phyloP scores from a whole-genome alignment of 2,797 vertebrate species.

The Cyclura pinguis region DNA sequence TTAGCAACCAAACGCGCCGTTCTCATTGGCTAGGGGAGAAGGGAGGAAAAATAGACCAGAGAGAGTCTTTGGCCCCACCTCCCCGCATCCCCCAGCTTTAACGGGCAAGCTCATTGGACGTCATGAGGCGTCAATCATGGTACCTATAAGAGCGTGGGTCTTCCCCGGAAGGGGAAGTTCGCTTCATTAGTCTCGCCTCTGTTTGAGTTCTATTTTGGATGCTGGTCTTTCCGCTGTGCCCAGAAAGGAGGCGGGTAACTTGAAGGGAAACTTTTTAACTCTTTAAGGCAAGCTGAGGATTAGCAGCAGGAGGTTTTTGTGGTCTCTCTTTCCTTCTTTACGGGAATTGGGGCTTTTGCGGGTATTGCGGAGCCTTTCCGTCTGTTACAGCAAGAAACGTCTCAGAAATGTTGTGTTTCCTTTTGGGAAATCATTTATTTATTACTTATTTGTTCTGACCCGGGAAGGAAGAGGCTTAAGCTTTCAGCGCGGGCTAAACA shows the following conservation, averaged over 20 bases:
- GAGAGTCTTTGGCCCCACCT: accelerated
- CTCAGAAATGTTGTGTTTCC: too few relatives aligned
- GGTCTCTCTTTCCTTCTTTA: neutral
- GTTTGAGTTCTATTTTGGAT: accelerated
- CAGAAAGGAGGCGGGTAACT: too few relatives aligned
- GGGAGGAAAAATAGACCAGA: accelerated
- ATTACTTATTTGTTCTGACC: neutral
- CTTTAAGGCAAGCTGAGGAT: too few relatives aligned
- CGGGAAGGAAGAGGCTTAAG: neutral
- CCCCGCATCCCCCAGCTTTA: accelerated
- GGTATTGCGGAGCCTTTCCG: neutral
- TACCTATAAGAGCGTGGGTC: accelerated
- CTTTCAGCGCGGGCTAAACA: neutral
- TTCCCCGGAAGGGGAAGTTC: neutral
- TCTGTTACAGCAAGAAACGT: too few relatives aligned
- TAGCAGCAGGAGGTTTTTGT: neutral
- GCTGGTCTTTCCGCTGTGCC: accelerated
- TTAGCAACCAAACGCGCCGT: neutral
- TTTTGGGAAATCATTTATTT: too few relatives aligned
- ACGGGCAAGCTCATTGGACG: neutral
- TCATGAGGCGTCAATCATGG: neutral
- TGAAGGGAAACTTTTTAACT: neutral
- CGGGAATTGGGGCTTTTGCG: neutral
- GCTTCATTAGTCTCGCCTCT: neutral
- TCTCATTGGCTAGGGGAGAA: conserved; percentile 41